Evolutionary conservation across 1,140 invertebrate species (phyloP), one percentile per base, ranked within the genome.

Genomic region (Theocolax elegans): DNA sequence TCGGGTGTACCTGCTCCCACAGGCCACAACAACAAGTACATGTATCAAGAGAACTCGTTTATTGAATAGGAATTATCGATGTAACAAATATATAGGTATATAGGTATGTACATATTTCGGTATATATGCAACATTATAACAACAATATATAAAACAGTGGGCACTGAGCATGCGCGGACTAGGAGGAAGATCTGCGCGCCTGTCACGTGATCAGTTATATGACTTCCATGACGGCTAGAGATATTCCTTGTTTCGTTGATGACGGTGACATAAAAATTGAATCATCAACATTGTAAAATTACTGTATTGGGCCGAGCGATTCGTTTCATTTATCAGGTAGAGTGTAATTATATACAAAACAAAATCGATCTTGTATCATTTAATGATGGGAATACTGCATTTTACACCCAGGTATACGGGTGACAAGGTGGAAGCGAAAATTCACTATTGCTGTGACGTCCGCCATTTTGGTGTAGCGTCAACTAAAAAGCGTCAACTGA

Each of bases 181-280:
- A 27, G 51, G 48, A 62, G 58, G 42, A 69, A 62, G 67, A 53
- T 46, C 1, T 62, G 49, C 49, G 67, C 48, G 58, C 38, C 19
- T 69, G 67, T 69, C 67, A 69, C 67, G 67, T 69, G 67, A 62
- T 69, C 67, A 54, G 68, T 70, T 70, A 63, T 70, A 70, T 70
- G 68, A 70, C 68, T 70, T 64, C 58, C 68, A 63, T 70, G 68
- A 70, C 68, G 60, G 19, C 17, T 35, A 64, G 51, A 25, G 68
- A 58, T 70, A 63, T 70, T 70, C 29, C 38, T 64, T 60, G 42
- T 70, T 70, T 70, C 51, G 8, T 70, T 54, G 67, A 69, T 69
- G 68, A 70, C 68, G 35, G 60, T 70, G 68, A 70, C 60, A 58
- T 53, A 44, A 64, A 63, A 56, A 63, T 70, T 44, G 25, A 58